These are phyloP conservation scores for Melikaiella ostensackeni DNA, from an alignment of 2,888 invertebrate species.

Conservation along the genomic window DNA sequence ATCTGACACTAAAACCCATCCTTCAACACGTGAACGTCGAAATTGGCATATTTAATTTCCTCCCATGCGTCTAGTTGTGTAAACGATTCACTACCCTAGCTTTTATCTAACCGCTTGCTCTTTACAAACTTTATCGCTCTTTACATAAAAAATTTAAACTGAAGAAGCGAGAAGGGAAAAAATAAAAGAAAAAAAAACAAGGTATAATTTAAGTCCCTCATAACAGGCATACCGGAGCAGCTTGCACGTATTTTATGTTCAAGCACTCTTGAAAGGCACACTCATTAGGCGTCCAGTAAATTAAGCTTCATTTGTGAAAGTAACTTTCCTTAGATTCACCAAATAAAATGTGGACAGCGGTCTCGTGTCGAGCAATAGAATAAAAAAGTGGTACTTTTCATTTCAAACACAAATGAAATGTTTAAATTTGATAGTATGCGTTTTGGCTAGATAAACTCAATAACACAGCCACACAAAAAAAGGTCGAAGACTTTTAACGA, in stretches of 20 bases:
- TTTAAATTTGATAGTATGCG: too few relatives aligned
- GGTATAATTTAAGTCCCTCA: conserved; percentile 4
- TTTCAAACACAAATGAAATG: too few relatives aligned
- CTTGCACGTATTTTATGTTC: conserved; percentile 3
- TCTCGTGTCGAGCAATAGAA: background rate
- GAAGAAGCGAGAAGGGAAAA: background rate
- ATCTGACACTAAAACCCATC: conserved; percentile 9
- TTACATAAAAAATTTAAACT: conserved; percentile 25
- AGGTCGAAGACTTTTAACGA: too few relatives aligned
- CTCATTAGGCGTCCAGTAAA: conserved; percentile 9
- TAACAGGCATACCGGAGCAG: background rate
- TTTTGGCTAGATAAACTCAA: too few relatives aligned
- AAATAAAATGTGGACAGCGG: background rate
- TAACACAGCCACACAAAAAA: too few relatives aligned
- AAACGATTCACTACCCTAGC: conserved; percentile 22
- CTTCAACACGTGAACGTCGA: background rate
- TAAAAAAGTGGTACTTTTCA: background rate
- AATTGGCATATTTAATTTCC: conserved; percentile 32
- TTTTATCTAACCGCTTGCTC: conserved; percentile 6
- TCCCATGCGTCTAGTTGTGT: background rate
- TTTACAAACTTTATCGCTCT: conserved; percentile 9
- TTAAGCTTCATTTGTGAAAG: conserved; percentile 2
- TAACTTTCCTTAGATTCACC: background rate
- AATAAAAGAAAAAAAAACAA: background rate
- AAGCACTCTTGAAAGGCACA: conserved; percentile 7